A percentile compares a stretch with the other conserved stretches of the same genome.
phyloP scores from a whole-genome alignment of 2,113 vertebrate species.

The Spea bombifrons region DNA sequence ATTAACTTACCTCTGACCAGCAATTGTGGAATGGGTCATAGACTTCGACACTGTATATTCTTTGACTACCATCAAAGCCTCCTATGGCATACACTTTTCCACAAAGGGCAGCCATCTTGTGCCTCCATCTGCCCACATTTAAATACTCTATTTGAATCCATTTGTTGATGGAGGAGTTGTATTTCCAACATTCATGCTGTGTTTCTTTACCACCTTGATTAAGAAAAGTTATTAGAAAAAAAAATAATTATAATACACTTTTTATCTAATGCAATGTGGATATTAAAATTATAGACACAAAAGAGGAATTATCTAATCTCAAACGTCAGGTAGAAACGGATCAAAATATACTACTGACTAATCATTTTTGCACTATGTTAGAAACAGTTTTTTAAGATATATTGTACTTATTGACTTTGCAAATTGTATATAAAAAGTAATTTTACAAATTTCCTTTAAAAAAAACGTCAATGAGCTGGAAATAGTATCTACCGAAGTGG shows the following conservation, averaged over 20 bases:
- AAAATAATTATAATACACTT: too few relatives aligned
- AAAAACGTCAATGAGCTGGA: too few relatives aligned
- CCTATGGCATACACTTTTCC: slow-evolving; percentile 88
- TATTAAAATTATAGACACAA: too few relatives aligned
- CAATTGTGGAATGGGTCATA: slow-evolving; percentile 96
- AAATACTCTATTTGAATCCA: slow-evolving; percentile 93
- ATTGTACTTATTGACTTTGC: too few relatives aligned
- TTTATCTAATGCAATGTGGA: too few relatives aligned
- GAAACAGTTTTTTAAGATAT: background rate
- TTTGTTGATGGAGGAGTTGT: slow-evolving; percentile 93
- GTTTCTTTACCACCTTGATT: slow-evolving; percentile 92
- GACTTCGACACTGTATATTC: slow-evolving; percentile 84
- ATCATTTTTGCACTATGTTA: background rate
- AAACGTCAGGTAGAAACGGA: too few relatives aligned
- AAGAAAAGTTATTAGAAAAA: slow-evolving; percentile 11
- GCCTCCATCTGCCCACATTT: slow-evolving; percentile 84
- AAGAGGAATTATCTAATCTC: too few relatives aligned
- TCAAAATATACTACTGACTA: background rate
- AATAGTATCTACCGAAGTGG: too few relatives aligned
- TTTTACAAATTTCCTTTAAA: too few relatives aligned
- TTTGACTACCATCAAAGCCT: slow-evolving; percentile 85
- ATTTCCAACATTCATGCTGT: slow-evolving; percentile 93
- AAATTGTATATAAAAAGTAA: too few relatives aligned
- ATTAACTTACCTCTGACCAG: slow-evolving; percentile 81
- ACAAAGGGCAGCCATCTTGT: slow-evolving; percentile 89